Evolutionary conservation across 2,113 vertebrate species (phyloP), one percentile per base, ranked within the genome.

Genomic region (Noturus placidus): DNA sequence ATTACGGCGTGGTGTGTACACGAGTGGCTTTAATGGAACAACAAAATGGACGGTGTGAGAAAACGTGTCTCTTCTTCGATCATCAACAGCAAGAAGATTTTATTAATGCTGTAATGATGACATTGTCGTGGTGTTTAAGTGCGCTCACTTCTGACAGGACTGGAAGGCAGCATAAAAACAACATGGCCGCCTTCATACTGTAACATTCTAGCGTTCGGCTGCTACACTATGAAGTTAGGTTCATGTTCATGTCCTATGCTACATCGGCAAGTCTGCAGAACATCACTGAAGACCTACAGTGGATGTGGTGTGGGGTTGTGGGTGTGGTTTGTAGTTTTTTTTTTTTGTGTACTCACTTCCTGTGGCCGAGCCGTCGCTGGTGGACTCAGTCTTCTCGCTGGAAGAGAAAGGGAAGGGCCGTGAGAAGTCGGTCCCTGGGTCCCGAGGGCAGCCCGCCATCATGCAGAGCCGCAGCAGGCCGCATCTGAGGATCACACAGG

Each of bases 301-400:
- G 27, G 25, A 13, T 63, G 5, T 27, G 61, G 9, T 27, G 42
- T 7, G 42, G 42, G 42, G 42, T 46, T 46, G 42, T 46, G 42
- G 6, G 42, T 46, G 5, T 46, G 42, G 42, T 7, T 7, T 46
- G 5, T 46, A 46, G 42, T 46, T 5, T 84, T 30, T 84, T 65
- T 0, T 46, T 46, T 46, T 46, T 6, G 6, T 46, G 42, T 81
- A 96, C 96, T 96, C 93, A 96, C 96, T 94, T 96, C 94, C 95
- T 30, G 96, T 95, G 91, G 93, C 94, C 80, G 97, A 97, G 94
- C 97, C 97, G 4, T 97, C 97, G 7, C 97, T 98, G 94, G 96
- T 96, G 89, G 96, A 94, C 93, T 99, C 98, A 0, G 96, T 97
- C 95, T 98, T 99, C 95, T 99, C 98, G 10, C 98, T 99, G 96